These are phyloP conservation scores for Equus przewalskii DNA, from an alignment of 2,113 vertebrate species.

Conservation along the genomic window DNA sequence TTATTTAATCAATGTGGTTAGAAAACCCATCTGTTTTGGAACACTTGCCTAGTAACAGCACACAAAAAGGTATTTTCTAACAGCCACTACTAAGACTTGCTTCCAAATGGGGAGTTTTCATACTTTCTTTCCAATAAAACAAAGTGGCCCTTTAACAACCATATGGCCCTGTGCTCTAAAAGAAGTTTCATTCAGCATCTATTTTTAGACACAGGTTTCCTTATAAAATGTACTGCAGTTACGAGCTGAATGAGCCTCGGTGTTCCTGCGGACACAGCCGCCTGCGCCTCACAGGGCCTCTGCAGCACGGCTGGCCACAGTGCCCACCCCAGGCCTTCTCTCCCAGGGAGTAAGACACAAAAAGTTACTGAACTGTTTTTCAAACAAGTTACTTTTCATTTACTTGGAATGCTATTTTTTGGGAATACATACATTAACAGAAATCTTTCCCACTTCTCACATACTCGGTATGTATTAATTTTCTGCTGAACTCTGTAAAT, in stretches of 20 bases:
- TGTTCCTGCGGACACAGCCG: conserved; percentile 60
- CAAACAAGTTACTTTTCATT: not conserved
- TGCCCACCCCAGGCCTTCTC: not conserved
- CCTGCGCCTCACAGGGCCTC: not conserved
- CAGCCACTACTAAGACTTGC: not conserved
- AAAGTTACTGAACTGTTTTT: not conserved
- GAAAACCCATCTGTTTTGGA: conserved; percentile 54
- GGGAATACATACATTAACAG: not conserved
- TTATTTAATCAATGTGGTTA: conserved; percentile 5
- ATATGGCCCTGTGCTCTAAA: conserved; percentile 70
- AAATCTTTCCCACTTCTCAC: not conserved
- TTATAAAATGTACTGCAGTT: conserved; percentile 66
- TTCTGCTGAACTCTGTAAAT: not conserved
- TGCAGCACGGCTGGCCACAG: fast-evolving
- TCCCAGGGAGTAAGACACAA: not conserved
- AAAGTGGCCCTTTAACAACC: conserved; percentile 79
- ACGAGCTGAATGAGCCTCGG: conserved; percentile 5
- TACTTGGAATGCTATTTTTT: conserved; percentile 6
- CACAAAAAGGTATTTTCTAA: conserved; percentile 68
- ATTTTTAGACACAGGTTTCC: conserved; percentile 79
- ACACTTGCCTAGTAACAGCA: not conserved
- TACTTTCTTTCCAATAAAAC: conserved; percentile 79
- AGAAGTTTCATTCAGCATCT: conserved; percentile 74
- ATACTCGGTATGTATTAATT: not conserved
- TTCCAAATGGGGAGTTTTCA: conserved; percentile 63